These are phyloP conservation scores for Xiphophorus couchianus DNA, from an alignment of 2,113 vertebrate genomes.

Conservation along the genomic window DNA sequence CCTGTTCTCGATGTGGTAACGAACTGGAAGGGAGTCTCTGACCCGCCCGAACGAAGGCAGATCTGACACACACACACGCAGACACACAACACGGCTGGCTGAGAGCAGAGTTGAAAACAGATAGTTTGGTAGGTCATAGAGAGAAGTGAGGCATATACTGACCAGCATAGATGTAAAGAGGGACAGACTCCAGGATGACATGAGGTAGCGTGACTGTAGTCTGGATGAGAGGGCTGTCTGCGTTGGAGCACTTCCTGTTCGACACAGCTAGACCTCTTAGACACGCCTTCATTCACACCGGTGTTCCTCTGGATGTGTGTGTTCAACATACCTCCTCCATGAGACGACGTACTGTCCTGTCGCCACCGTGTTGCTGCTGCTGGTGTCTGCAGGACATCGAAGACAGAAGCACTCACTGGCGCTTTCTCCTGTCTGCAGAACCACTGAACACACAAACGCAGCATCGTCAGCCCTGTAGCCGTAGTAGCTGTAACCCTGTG, in stretches of 20 bases:
- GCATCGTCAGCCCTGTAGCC: neutral
- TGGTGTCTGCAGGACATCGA: slow-evolving; percentile 83
- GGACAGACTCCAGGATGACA: slow-evolving; percentile 89
- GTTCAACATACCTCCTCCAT: slow-evolving; percentile 87
- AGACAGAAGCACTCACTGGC: slow-evolving; percentile 96
- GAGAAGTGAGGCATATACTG: slow-evolving; percentile 28
- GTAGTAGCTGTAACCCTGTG: too few relatives aligned
- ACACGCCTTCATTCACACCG: neutral
- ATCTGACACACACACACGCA: slow-evolving; percentile 76
- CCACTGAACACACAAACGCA: slow-evolving; percentile 78
- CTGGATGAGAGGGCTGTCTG: slow-evolving; percentile 83
- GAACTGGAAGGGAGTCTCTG: slow-evolving; percentile 92
- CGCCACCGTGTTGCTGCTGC: slow-evolving; percentile 83
- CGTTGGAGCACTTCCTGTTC: slow-evolving; percentile 82
- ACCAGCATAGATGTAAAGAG: slow-evolving; percentile 95
- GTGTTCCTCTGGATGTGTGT: neutral
- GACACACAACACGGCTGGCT: neutral
- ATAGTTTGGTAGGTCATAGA: neutral
- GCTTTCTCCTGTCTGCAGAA: slow-evolving; percentile 92
- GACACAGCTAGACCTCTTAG: neutral
- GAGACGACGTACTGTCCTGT: slow-evolving; percentile 90
- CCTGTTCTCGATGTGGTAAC: slow-evolving; percentile 92
- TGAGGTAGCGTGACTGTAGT: slow-evolving; percentile 89
- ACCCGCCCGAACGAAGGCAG: slow-evolving; percentile 93
- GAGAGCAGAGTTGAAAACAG: neutral